Evolutionary conservation across 2,888 invertebrate genomes (phyloP).

Genomic region (Smittia sp.): DNA sequence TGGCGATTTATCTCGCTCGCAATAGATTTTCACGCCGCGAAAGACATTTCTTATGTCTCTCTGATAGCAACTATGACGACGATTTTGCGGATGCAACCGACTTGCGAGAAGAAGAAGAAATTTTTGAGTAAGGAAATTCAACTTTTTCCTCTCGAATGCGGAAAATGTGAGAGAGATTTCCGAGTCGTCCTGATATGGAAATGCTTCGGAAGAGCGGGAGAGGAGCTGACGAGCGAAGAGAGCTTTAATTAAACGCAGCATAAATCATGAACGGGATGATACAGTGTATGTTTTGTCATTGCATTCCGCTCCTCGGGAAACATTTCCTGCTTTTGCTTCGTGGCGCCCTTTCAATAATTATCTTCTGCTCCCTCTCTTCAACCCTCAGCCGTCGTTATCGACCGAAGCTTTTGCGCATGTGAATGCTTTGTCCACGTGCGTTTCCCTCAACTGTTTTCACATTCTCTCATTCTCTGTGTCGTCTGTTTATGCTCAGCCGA

Average conservation of each 20-base stretch:
- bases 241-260: not conserved
- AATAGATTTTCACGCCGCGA: too few species aligned
- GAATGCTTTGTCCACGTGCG: conserved; percentile 28
- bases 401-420: conserved; percentile 34
- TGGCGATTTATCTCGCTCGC: too few species aligned
- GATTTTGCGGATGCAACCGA: not conserved
- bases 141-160: not conserved
- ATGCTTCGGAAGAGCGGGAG: not conserved
- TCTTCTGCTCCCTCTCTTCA: not conserved
- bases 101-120: conserved; percentile 24
- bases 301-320: not conserved
- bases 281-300: not conserved
- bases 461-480: conserved; percentile 17
- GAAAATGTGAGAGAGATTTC: not conserved
- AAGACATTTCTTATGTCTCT: too few species aligned
- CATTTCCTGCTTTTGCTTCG: not conserved
- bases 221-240: not conserved
- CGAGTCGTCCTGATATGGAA: not conserved
- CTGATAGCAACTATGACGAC: not conserved
- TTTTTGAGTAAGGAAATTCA: conserved; percentile 7
- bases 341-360: not conserved
- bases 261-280: too few species aligned
- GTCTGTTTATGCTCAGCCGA: not conserved
- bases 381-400: conserved; percentile 20
- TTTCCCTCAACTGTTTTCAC: conserved; percentile 26